These are phyloP conservation scores for Antedon mediterranea DNA, from an alignment of 53 echinoderm and acorn worm genomes.

Conservation along the genomic window DNA sequence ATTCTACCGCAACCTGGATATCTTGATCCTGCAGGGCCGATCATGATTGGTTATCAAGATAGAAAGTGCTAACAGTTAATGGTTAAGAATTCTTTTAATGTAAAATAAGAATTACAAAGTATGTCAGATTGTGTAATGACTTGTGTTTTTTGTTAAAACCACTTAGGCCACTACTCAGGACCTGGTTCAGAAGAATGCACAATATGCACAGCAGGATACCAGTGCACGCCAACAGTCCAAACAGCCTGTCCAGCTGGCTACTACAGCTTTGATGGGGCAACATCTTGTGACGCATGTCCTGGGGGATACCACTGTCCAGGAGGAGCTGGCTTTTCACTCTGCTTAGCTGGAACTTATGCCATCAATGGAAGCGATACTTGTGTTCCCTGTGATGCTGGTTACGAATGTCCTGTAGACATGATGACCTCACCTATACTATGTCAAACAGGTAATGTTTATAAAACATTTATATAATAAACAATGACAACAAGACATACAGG, in stretches of 20 bases:
- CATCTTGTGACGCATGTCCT: conserved; percentile 56
- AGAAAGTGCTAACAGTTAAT: too few relatives aligned
- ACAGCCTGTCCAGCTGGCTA: conserved; percentile 47
- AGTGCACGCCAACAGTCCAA: conserved; percentile 41
- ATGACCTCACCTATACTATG: conserved; percentile 37
- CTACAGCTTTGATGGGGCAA: conserved; percentile 45
- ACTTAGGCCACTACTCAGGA: conserved; percentile 39
- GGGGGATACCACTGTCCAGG: conserved; percentile 68
- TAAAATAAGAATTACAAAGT: too few relatives aligned
- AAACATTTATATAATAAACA: too few relatives aligned
- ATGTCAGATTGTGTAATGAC: too few relatives aligned
- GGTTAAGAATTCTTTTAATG: too few relatives aligned
- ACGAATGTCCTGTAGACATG: conserved; percentile 53
- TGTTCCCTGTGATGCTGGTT: conserved; percentile 41
- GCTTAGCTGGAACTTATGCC: conserved; percentile 48
- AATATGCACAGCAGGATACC: conserved; percentile 38
- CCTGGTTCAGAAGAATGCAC: conserved; percentile 30
- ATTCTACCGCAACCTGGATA: too few relatives aligned
- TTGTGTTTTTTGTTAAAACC: neutral
- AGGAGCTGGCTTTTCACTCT: conserved; percentile 27
- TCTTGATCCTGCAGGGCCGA: too few relatives aligned
- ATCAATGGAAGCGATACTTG: conserved; percentile 58
- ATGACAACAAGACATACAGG: too few relatives aligned
- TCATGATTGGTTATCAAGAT: too few relatives aligned
- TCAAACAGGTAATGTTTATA: conserved; percentile 1